A percentile compares a stretch with the other conserved stretches of the same genome.
Conservation (phyloP, 2,113 vertebrate genomes). For the Fregata magnificens region DNA sequence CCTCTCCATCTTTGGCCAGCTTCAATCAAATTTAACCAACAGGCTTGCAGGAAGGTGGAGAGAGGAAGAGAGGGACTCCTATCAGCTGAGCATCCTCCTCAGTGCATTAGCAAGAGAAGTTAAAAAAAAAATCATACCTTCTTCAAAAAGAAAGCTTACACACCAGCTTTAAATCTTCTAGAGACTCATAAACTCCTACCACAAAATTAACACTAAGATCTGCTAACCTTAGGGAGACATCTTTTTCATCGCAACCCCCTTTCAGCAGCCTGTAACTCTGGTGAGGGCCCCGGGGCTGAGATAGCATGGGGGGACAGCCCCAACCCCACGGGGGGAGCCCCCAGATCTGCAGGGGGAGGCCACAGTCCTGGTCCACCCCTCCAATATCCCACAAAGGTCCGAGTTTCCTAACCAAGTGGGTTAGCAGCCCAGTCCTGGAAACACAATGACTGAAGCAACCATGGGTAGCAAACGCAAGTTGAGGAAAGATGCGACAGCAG, state of each 20-base stretch:
- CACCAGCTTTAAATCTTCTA: background rate
- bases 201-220: background rate
- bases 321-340: fast-evolving
- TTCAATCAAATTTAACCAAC: background rate
- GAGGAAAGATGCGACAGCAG: background rate
- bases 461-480: background rate
- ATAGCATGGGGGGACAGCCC: background rate
- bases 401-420: background rate
- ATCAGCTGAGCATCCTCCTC: background rate
- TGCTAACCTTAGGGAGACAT: background rate
- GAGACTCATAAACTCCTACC: background rate
- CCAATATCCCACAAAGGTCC: background rate
- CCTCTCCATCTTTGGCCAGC: background rate
- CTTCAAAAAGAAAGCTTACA: background rate
- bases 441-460: background rate
- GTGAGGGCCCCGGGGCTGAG: background rate
- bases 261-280: background rate
- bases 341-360: background rate
- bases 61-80: background rate
- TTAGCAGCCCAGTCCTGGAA: background rate
- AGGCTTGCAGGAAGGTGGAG: background rate
- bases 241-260: background rate
- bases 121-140: background rate
- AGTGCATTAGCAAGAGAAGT: background rate
- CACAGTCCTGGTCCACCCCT: background rate